Evolutionary conservation across 2,797 vertebrate genomes (phyloP).

Genomic region (Poeciliopsis infans): DNA sequence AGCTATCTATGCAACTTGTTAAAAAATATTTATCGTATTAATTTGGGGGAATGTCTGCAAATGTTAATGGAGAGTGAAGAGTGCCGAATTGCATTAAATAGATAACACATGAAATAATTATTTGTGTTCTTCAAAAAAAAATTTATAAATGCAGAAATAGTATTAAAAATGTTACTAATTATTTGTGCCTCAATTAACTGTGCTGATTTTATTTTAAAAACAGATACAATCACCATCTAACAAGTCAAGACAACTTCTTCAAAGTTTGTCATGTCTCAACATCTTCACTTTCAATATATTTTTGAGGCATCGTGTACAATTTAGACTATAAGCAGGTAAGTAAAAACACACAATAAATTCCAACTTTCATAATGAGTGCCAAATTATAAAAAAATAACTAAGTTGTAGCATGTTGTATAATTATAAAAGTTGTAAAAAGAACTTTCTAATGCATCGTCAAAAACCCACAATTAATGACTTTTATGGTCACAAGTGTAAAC

Average conservation of each 20-base stretch:
- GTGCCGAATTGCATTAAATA: no score
- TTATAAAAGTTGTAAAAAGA: not conserved
- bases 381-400: not conserved
- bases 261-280: no score
- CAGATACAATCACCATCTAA: no score
- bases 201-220: no score
- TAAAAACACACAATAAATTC: not conserved
- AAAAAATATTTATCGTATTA: not conserved
- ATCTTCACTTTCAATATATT: no score
- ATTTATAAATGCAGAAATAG: no score
- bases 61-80: no score
- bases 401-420: not conserved
- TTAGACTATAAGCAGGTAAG: not conserved
- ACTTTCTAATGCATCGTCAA: not conserved
- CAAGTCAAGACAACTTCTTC: no score
- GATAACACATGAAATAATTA: no score
- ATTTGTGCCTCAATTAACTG: no score
- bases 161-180: no score
- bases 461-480: not conserved
- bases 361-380: not conserved
- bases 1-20: not conserved
- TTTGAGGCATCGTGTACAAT: not conserved
- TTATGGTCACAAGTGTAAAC: not conserved
- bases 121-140: no score
- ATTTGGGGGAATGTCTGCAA: not conserved